Conservation (phyloP, 2,888 invertebrate genomes). For the Crioceris asparagi region DNA sequence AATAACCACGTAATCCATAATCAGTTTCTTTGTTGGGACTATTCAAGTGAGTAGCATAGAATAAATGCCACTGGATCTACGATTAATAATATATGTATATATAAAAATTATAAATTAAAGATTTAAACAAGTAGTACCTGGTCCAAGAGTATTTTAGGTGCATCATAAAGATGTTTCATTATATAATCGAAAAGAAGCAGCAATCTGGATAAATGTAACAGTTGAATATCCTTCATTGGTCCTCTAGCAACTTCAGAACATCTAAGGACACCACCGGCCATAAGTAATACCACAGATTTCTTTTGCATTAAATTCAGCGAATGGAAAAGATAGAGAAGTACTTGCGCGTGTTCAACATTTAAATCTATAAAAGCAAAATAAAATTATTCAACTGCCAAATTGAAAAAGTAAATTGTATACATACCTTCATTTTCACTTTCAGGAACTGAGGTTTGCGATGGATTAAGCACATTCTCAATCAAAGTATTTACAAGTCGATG, state of each 20-base stretch:
- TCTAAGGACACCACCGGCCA: conserved; percentile 63
- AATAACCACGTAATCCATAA: conserved; percentile 51
- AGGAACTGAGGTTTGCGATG: conserved; percentile 44
- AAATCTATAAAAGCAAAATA: conserved; percentile 51
- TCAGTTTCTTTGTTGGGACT: conserved; percentile 47
- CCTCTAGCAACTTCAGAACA: conserved; percentile 54
- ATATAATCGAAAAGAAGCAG: conserved; percentile 85
- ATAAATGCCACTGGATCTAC: conserved; percentile 69
- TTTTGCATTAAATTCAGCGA: conserved; percentile 93
- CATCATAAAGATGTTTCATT: conserved; percentile 91
- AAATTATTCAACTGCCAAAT: neutral
- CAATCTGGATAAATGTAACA: conserved; percentile 72
- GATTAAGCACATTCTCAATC: conserved; percentile 70
- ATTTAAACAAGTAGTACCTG: conserved; percentile 55
- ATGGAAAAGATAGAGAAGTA: conserved; percentile 87
- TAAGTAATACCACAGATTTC: conserved; percentile 79
- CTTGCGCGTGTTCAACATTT: conserved; percentile 92
- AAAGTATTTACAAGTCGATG: conserved; percentile 80
- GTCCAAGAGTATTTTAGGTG: conserved; percentile 73
- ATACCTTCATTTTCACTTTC: conserved; percentile 66
- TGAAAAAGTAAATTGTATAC: neutral
- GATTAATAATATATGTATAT: conserved; percentile 10
- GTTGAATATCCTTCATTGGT: conserved; percentile 54
- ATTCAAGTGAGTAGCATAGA: conserved; percentile 53
- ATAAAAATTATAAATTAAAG: neutral